Conservation (phyloP, 1,140 invertebrate species). For the Notospermus geniculatus region DNA sequence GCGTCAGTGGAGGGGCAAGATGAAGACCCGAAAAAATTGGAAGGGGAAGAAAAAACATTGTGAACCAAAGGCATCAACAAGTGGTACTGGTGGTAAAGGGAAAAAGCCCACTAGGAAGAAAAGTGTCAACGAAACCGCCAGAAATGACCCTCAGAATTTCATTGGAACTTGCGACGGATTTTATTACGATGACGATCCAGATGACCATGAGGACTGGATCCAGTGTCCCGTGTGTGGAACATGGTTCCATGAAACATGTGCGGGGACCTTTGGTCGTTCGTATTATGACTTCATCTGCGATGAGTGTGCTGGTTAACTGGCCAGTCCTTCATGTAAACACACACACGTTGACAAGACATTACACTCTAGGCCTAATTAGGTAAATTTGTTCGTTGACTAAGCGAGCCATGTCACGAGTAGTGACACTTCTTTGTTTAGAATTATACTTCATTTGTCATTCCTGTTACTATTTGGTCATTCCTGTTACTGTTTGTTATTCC, state of each 20-base stretch:
- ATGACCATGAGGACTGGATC: background rate
- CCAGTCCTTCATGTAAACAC: no score
- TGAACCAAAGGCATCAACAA: background rate
- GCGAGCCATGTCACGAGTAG: no score
- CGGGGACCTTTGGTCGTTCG: background rate
- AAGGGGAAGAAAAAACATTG: background rate
- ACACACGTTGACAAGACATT: no score
- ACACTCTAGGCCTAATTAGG: no score
- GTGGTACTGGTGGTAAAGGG: background rate
- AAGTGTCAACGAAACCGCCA: background rate
- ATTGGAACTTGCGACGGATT: background rate
- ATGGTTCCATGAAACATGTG: background rate
- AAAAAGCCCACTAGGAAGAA: background rate
- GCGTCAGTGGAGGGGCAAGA: background rate
- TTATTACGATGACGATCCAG: background rate
- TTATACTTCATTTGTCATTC: no score
- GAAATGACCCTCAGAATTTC: background rate
- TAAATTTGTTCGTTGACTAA: no score
- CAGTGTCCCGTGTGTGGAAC: background rate
- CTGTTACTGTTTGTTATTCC: no score
- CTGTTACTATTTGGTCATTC: no score
- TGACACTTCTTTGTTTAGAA: no score
- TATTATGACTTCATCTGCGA: background rate
- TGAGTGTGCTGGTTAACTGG: background rate
- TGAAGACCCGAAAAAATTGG: background rate